Base-by-base conservation (phyloP, 2,113 vertebrate species). In the Rhipidura dahli region DNA sequence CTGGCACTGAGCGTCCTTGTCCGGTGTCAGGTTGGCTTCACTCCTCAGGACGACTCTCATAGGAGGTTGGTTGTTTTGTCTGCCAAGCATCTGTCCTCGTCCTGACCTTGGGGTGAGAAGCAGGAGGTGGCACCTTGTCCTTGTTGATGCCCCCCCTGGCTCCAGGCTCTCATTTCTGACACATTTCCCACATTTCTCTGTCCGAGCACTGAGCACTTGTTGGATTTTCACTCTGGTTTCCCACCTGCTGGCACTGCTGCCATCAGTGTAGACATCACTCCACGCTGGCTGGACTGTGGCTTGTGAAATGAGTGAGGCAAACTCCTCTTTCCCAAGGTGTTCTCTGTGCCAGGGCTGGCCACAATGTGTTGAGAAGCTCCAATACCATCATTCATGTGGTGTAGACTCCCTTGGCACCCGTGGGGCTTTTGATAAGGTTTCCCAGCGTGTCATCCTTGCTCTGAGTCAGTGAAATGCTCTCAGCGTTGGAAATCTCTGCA, bases 401-500 rank as follows among this genome's bases (percentile, higher is more conserved):
- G 56, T 65, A 27, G 82, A 69, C 88, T 88, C 57, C 79, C 63
- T 71, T 75, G 81, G 78, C 89, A 78, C 91, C 49, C 18, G 1
- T 51, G 73, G 60, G 68, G 82, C 59, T 81, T 95, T 83, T 63
- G 66, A 68, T 86, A 59, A 94, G 88, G 65, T 75, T 92, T 84
- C 88, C 83, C 88, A 92, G 72, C 0, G 1, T 73, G 54, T 90
- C 13, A 4, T 71, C 88, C 88, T 73, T 86, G 78, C 72, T 92
- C 33, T 88, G 93, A 95, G 79, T 95, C 90, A 75, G 68, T 80
- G 82, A 85, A 79, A 93, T 83, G 64, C 83, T 89, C 83, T 68
- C 61, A 68, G 15, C 18, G 6, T 22, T 64, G 81, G 85, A 90
- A 83, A 59, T 40, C 93, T 81, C 88, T 77, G 68, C 85, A 44